Base-by-base conservation (phyloP, 2,113 vertebrate genomes). In the Cyprinodon brontotheroides region DNA sequence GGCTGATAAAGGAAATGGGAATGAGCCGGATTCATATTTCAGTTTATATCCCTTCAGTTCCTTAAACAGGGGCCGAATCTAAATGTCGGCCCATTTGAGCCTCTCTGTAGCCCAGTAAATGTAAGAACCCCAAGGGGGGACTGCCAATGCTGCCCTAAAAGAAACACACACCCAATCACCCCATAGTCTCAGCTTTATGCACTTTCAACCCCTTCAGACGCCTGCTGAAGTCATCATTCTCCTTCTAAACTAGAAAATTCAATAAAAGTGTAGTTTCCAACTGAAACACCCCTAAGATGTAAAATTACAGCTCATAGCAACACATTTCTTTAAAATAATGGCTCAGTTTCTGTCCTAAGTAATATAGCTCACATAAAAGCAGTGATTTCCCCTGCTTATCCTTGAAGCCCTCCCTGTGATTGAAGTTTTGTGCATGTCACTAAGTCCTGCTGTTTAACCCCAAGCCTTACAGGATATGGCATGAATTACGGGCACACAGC, bases 21-120 rank as follows among this genome's bases (percentile, higher is more conserved):
- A 83, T 82, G 82, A 72, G 89, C 71, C 77, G 70, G 84, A 80
- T 87, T 88, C 91, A 69, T 83, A 68, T 84, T 91, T 86, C 88
- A 91, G 87, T 93, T 80, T 87, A 85, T 94, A 89, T 87, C 73
- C 90, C 87, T 22, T 41, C 87, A 84, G 88, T 53, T 65, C 68
- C 65, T 74, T 79, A 86, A 80, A 80, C 72, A 77, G 77, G 75
- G 59, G 53, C 74, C 66, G 69, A 74, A 65, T 64, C 61, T 74
- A 53, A 66, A 77, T 66, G 70, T 66, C 65, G 66, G 79, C 71
- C 75, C 77, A 74, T 73, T 68, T 72, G 82, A 79, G 80, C 41
- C 77, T 75, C 78, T 80, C 77, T 75, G 62, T 81, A 89, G 82
- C 79, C 82, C 84, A 59, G 68, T 79, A 70, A 80, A 85, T 62